These are phyloP conservation scores for Clamator glandarius DNA, from an alignment of 2,797 vertebrate species.

Conservation along the genomic window DNA sequence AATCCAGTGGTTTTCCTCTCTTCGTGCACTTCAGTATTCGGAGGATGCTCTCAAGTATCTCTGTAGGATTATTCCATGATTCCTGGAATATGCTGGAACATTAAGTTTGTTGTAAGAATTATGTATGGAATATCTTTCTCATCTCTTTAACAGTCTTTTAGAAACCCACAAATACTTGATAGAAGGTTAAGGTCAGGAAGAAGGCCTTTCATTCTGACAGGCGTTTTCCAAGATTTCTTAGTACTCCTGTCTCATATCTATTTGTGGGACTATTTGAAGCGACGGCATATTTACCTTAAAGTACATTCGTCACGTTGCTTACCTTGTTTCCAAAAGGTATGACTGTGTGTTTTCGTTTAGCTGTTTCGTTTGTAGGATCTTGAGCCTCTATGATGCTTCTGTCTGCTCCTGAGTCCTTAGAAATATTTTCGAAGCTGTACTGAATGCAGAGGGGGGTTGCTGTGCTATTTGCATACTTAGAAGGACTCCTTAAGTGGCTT, in stretches of 20 bases:
- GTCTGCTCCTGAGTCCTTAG: not conserved
- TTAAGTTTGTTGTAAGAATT: not conserved
- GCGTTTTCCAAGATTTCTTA: constrained; percentile 35
- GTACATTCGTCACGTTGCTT: not conserved
- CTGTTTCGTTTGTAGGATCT: not conserved
- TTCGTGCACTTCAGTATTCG: not conserved
- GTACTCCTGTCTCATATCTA: not conserved
- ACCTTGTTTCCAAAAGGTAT: not conserved
- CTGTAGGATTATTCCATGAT: not conserved
- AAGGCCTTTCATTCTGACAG: constrained; percentile 7
- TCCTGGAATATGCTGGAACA: not conserved
- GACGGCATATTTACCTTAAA: constrained; percentile 16
- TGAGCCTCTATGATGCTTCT: not conserved
- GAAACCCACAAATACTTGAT: not conserved
- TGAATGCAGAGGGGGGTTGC: not conserved
- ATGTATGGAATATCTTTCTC: not conserved
- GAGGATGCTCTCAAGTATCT: not conserved
- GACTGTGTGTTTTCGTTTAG: not conserved
- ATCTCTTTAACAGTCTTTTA: not conserved
- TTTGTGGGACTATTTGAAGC: constrained; percentile 47
- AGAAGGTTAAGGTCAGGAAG: constrained; percentile 14
- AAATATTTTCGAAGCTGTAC: not conserved
- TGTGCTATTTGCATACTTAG: not conserved
- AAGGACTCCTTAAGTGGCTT: not conserved
- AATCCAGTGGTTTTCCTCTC: not conserved